Percentiles rank a stretch among this genome's conserved stretches.
Conservation (phyloP, 1,140 invertebrate species). For the Hylaeus anthracinus region DNA sequence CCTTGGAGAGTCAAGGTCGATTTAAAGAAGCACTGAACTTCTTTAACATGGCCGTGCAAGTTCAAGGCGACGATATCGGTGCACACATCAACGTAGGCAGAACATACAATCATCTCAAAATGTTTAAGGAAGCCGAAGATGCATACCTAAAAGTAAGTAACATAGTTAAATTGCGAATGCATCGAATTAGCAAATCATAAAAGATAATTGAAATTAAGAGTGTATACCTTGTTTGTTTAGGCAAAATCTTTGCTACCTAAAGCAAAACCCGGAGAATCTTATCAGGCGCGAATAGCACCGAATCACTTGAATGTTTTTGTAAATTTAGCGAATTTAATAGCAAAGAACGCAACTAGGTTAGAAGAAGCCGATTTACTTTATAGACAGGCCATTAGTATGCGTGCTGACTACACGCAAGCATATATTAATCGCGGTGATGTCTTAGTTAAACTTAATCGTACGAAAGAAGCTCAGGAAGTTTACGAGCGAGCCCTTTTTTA, state of each 20-base stretch:
- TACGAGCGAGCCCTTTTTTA: slow-evolving; percentile 96
- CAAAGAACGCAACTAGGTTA: slow-evolving; percentile 93
- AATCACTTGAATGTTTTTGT: slow-evolving; percentile 98
- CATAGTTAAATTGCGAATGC: background rate
- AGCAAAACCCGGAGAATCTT: slow-evolving; percentile 94
- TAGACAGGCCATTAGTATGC: slow-evolving; percentile 97
- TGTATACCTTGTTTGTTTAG: slow-evolving; percentile 71
- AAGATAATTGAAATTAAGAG: background rate
- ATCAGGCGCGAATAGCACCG: slow-evolving; percentile 96
- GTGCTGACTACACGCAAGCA: slow-evolving; percentile 97
- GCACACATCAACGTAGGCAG: slow-evolving; percentile 98
- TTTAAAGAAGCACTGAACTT: slow-evolving; percentile 94
- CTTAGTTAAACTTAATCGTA: slow-evolving; percentile 96
- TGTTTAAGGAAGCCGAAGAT: slow-evolving; percentile 94
- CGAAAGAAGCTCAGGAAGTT: slow-evolving; percentile 96
- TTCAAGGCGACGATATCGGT: slow-evolving; percentile 97
- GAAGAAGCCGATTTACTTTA: slow-evolving; percentile 97
- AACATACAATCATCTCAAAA: slow-evolving; percentile 95
- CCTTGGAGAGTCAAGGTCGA: slow-evolving; percentile 91
- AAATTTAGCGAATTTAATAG: slow-evolving; percentile 96
- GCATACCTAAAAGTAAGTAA: slow-evolving; percentile 89
- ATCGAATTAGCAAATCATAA: background rate
- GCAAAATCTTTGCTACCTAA: slow-evolving; percentile 95
- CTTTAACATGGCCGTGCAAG: slow-evolving; percentile 95
- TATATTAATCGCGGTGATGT: slow-evolving; percentile 98